A percentile compares a stretch with the other conserved stretches of the same genome.
phyloP scores from a whole-genome alignment of 2,797 vertebrate species.

The Spizella passerina region DNA sequence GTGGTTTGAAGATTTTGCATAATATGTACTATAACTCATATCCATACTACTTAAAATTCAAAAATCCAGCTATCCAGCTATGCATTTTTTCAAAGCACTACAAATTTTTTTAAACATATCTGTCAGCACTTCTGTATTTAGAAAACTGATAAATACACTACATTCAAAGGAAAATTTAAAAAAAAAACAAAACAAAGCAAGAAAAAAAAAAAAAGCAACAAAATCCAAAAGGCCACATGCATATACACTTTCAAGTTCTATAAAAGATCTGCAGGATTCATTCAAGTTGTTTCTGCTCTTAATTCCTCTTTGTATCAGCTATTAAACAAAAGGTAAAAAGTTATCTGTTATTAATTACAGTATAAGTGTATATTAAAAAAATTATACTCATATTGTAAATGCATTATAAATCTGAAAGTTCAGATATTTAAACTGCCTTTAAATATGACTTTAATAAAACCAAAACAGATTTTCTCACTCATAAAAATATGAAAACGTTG shows the following conservation, averaged over 20 bases:
- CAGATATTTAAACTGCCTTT: neutral
- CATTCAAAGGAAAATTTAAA: neutral
- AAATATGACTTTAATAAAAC: neutral
- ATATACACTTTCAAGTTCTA: neutral
- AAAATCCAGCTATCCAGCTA: neutral
- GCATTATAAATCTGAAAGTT: neutral
- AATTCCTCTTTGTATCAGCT: neutral
- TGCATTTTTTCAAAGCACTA: neutral
- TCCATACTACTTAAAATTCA: neutral
- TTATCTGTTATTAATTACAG: neutral
- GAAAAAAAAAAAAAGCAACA: neutral
- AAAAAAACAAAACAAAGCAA: neutral
- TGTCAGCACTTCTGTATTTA: neutral
- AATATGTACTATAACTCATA: neutral
- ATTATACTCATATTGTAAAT: neutral
- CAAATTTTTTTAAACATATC: neutral
- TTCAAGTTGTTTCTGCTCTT: neutral
- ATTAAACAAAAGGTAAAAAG: neutral
- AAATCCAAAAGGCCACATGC: fast-evolving
- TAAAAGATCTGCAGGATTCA: neutral
- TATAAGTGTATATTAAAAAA: neutral
- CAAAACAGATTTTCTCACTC: neutral
- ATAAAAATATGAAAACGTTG: neutral
- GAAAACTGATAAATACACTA: neutral
- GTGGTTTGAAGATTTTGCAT: neutral